These are phyloP conservation scores for Conistra vaccinii DNA, from an alignment of 2,888 invertebrate genomes.

Conservation along the genomic window DNA sequence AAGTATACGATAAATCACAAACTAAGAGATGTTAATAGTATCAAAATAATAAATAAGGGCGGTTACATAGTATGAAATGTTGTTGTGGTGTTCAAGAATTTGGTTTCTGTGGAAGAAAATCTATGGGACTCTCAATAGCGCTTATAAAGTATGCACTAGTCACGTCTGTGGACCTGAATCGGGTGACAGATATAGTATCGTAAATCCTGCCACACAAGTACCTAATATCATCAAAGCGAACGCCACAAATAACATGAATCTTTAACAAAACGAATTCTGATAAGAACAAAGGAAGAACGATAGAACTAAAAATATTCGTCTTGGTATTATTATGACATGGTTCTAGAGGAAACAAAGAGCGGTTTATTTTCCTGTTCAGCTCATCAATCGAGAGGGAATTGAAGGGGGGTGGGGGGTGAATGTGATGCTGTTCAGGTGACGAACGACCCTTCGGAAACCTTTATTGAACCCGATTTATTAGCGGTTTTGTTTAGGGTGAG, in stretches of 20 bases:
- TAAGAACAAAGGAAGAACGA: conserved; percentile 23
- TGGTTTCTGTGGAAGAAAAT: no score
- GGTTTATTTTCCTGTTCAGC: conserved; percentile 53
- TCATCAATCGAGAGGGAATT: conserved; percentile 41
- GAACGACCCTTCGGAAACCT: conserved; percentile 43
- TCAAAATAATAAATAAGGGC: background rate
- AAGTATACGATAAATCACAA: no score
- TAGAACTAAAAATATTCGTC: conserved; percentile 25
- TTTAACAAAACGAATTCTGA: conserved; percentile 11
- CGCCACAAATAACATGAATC: background rate
- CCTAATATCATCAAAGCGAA: background rate
- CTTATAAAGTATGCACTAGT: background rate
- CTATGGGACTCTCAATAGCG: background rate
- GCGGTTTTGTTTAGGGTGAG: conserved; percentile 35
- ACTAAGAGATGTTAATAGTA: background rate
- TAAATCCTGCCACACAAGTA: background rate
- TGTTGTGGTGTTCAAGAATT: background rate
- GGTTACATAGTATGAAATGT: no score
- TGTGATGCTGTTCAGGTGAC: conserved; percentile 61
- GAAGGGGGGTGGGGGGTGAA: background rate
- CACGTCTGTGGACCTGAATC: background rate
- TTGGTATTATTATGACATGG: conserved; percentile 49
- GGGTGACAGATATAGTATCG: background rate
- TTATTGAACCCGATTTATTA: conserved; percentile 48
- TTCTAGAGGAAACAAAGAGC: conserved; percentile 50